These are phyloP conservation scores for Agrypnia vestita DNA, from an alignment of 1,140 invertebrate genomes.

Conservation along the genomic window DNA sequence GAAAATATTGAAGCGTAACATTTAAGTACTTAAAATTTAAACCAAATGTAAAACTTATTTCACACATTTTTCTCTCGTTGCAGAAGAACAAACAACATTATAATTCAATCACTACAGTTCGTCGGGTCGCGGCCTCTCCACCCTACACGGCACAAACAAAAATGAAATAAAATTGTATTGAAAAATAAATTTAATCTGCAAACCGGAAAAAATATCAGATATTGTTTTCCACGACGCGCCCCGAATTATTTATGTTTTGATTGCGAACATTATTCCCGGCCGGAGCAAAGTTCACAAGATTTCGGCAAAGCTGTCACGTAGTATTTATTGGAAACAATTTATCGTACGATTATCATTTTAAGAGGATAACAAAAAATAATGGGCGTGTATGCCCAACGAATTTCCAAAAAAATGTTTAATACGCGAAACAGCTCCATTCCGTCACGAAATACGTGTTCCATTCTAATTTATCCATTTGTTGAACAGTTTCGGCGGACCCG, in stretches of 20 bases:
- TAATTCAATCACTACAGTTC: too few relatives aligned
- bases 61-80: too few relatives aligned
- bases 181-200: conserved; percentile 11
- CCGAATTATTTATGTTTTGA: conserved; percentile 3
- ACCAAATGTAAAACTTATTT: too few relatives aligned
- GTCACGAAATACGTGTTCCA: too few relatives aligned
- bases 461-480: too few relatives aligned
- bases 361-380: conserved; percentile 9
- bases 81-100: too few relatives aligned
- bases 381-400: not conserved
- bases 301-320: conserved; percentile 15
- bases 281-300: not conserved
- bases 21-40: too few relatives aligned
- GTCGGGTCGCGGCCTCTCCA: too few relatives aligned
- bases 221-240: not conserved
- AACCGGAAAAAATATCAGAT: conserved; percentile 9
- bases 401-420: not conserved
- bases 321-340: conserved; percentile 9
- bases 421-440: too few relatives aligned
- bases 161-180: not conserved
- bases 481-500: too few relatives aligned
- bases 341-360: conserved; percentile 10
- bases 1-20: too few relatives aligned
- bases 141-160: not conserved
- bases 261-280: conserved; percentile 1